Percentiles rank a stretch among this genome's conserved stretches.
phyloP scores from a whole-genome alignment of 2,888 invertebrate species.

The Rotaria socialis region DNA sequence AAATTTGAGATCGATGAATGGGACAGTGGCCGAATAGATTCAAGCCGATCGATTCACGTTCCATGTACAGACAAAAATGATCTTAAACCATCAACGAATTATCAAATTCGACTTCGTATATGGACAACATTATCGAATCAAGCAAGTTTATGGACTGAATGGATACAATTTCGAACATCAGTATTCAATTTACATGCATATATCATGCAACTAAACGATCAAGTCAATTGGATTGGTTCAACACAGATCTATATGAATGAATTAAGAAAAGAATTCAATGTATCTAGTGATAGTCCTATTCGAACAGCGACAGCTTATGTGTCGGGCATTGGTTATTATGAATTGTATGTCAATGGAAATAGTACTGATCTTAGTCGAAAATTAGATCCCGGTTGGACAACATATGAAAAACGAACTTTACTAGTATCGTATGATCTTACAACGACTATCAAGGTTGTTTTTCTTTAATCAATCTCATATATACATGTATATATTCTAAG shows the following conservation, averaged over 20 bases:
- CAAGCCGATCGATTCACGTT: neutral
- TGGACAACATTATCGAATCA: neutral
- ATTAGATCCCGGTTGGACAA: conserved; percentile 27
- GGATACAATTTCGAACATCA: conserved; percentile 20
- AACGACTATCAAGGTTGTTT: neutral
- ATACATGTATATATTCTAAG: too few species aligned
- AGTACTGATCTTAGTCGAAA: conserved; percentile 29
- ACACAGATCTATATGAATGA: conserved; percentile 28
- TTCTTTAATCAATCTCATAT: too few species aligned
- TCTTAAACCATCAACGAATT: neutral
- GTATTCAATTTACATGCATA: neutral
- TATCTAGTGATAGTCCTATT: neutral
- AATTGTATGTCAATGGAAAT: conserved; percentile 18
- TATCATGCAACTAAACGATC: neutral
- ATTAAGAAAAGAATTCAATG: conserved; percentile 22
- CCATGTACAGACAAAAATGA: neutral
- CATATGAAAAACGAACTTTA: conserved; percentile 34
- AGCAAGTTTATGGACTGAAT: neutral
- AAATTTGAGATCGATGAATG: neutral
- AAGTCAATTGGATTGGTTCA: conserved; percentile 25
- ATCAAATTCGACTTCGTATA: neutral
- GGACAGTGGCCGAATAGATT: neutral
- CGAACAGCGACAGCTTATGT: conserved; percentile 15
- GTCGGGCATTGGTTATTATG: conserved; percentile 20
- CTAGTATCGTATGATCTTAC: neutral